Percentiles rank a stretch among this genome's conserved stretches.
These are phyloP conservation scores for Phrynocephalus versicolor DNA, from an alignment of 2,113 vertebrate genomes.

Conservation along the genomic window DNA sequence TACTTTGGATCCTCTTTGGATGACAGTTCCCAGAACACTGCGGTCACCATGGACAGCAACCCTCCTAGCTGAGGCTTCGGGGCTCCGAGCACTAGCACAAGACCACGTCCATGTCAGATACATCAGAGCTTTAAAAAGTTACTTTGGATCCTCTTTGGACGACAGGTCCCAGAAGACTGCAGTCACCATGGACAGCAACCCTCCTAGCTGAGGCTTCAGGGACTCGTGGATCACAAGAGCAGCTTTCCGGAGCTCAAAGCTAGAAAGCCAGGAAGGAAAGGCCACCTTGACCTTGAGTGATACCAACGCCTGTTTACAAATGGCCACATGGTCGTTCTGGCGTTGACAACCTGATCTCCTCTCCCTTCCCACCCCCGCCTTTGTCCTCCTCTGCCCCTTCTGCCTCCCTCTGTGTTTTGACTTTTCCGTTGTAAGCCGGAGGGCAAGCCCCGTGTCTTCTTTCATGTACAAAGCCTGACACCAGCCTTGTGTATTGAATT, in stretches of 20 bases:
- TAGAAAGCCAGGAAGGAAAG: neutral
- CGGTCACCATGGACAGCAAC: no score
- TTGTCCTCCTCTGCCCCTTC: neutral
- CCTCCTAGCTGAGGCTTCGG: no score
- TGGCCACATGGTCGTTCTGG: neutral
- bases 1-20: no score
- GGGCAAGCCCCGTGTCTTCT: neutral
- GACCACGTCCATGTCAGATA: no score
- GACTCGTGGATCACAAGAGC: neutral
- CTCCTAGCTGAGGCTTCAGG: no score
- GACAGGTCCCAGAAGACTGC: no score
- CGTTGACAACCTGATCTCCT: neutral
- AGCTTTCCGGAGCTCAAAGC: no score
- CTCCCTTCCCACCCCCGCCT: neutral
- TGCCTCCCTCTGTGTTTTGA: neutral
- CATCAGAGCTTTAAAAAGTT: no score
- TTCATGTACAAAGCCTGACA: neutral
- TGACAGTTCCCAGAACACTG: no score
- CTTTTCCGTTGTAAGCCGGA: conserved; percentile 3
- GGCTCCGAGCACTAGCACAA: no score
- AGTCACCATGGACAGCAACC: no score
- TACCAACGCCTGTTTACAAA: neutral
- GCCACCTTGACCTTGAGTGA: neutral
- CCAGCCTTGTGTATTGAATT: neutral
- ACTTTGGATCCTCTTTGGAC: no score